Evolutionary conservation across 1,140 invertebrate genomes (phyloP), one percentile per base, ranked within the genome.

Genomic region (Penaeus chinensis): DNA sequence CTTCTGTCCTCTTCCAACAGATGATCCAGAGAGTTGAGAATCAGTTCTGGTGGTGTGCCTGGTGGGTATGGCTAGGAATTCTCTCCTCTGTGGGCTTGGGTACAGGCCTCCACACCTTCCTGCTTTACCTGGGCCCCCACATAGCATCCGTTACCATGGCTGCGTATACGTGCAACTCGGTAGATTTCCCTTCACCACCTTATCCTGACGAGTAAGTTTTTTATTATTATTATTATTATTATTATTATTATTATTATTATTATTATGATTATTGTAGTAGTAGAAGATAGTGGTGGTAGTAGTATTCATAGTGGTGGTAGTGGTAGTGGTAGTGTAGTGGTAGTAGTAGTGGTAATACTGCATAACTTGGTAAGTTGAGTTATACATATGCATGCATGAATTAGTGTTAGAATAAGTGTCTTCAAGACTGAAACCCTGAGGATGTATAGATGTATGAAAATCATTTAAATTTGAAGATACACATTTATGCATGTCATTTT

Each of bases 21-120:
- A 91, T 91, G 90, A 91, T 93, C 42, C 86, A 90, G 78, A 89
- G 84, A 78, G 87, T 93, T 60, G 92, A 93, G 88, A 94, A 93
- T 91, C 91, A 92, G 88, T 88, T 94, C 37, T 88, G 94, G 61
- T 98, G 97, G 96, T 97, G 95, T 93, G 91, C 95, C 16, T 99
- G 99, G 93, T 99, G 99, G 99, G 93, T 98, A 88, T 96, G 97
- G 19, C 94, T 99, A 77, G 99, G 99, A 61, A 95, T 99, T 27
- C 94, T 99, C 80, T 99, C 98, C 37, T 99, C 98, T 18, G 97
- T 99, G 76, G 99, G 99, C 3, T 93, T 99, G 60, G 99, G 99
- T 20, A 99, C 98, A 0, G 99, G 99, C 11, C 94, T 99, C 42
- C 99, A 99, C 92, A 99, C 99, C 81, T 99, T 99, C 93, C 93